Conservation (phyloP, 2,888 invertebrate genomes). For the Catocala fraxini region DNA sequence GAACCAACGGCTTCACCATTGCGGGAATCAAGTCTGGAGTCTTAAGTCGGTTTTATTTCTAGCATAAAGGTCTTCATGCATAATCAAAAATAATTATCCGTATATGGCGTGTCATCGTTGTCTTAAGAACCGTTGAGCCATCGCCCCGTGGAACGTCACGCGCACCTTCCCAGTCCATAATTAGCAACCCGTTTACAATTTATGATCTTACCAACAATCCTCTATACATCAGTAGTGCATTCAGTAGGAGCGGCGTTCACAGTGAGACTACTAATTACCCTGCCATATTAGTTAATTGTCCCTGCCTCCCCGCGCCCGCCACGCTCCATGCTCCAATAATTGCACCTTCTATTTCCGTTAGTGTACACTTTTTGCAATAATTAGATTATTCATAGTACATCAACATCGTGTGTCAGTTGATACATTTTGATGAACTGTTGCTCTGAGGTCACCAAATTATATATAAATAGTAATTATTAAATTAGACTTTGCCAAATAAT, state of each 20-base stretch:
- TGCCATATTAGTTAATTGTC: slow-evolving; percentile 78
- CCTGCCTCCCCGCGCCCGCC: slow-evolving; percentile 53
- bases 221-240: slow-evolving; percentile 21
- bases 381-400: slow-evolving; percentile 2
- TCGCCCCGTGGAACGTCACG: too few relatives aligned
- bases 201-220: slow-evolving; percentile 22
- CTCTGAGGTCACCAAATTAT: too few relatives aligned
- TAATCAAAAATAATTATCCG: too few relatives aligned
- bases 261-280: slow-evolving; percentile 68
- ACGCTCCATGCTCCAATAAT: slow-evolving; percentile 56
- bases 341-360: slow-evolving; percentile 48
- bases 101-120: too few relatives aligned
- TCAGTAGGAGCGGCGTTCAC: slow-evolving; percentile 44
- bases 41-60: too few relatives aligned
- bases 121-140: too few relatives aligned
- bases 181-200: slow-evolving; percentile 4
- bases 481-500: too few relatives aligned
- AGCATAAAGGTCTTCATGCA: too few relatives aligned
- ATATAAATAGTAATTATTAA: too few relatives aligned
- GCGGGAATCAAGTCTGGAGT: too few relatives aligned
- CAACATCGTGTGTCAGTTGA: neutral
- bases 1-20: too few relatives aligned
- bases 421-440: too few relatives aligned
- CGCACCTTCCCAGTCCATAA: neutral
- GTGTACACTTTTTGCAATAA: slow-evolving; percentile 39